Conservation (phyloP, 2,888 invertebrate species). For the Coelopa pilipes region DNA sequence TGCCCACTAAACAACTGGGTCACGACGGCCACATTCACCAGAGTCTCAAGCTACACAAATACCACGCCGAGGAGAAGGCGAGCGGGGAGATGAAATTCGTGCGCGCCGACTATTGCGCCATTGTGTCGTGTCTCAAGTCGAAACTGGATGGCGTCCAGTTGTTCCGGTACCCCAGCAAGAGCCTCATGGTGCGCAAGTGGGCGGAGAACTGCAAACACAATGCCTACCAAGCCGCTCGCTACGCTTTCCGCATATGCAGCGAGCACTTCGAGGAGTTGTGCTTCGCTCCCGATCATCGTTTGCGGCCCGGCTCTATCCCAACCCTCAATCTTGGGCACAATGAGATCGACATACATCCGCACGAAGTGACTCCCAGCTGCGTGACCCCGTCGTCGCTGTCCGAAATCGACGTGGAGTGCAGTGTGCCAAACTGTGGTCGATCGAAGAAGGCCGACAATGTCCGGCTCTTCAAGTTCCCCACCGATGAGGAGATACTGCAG, state of each 20-base stretch:
- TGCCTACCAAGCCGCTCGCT: slow-evolving; percentile 53
- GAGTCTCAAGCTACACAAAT: slow-evolving; percentile 40
- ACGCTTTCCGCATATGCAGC: slow-evolving; percentile 53
- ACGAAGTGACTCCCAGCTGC: not conserved
- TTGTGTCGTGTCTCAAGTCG: slow-evolving; percentile 52
- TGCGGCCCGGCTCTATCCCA: slow-evolving; percentile 50
- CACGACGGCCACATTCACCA: slow-evolving; percentile 51
- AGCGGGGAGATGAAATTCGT: slow-evolving; percentile 49
- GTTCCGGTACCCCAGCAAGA: slow-evolving; percentile 51
- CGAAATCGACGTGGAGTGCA: slow-evolving; percentile 37
- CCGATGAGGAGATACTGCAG: slow-evolving; percentile 33
- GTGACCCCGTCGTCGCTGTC: not conserved
- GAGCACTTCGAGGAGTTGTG: slow-evolving; percentile 50
- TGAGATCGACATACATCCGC: slow-evolving; percentile 16
- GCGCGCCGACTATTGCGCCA: slow-evolving; percentile 53
- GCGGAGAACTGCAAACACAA: slow-evolving; percentile 55
- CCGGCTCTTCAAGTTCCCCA: slow-evolving; percentile 44
- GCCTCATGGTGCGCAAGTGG: slow-evolving; percentile 49
- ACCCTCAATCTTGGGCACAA: slow-evolving; percentile 47
- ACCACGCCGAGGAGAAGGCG: slow-evolving; percentile 47
- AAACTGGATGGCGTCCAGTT: slow-evolving; percentile 44
- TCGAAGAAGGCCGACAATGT: slow-evolving; percentile 38
- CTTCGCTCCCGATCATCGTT: slow-evolving; percentile 43
- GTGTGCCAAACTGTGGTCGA: slow-evolving; percentile 40
- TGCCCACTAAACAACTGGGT: slow-evolving; percentile 55